Evolutionary conservation across 2,797 vertebrate genomes (phyloP), one percentile per base, ranked within the genome.

Genomic region (Apodemus agrarius): DNA sequence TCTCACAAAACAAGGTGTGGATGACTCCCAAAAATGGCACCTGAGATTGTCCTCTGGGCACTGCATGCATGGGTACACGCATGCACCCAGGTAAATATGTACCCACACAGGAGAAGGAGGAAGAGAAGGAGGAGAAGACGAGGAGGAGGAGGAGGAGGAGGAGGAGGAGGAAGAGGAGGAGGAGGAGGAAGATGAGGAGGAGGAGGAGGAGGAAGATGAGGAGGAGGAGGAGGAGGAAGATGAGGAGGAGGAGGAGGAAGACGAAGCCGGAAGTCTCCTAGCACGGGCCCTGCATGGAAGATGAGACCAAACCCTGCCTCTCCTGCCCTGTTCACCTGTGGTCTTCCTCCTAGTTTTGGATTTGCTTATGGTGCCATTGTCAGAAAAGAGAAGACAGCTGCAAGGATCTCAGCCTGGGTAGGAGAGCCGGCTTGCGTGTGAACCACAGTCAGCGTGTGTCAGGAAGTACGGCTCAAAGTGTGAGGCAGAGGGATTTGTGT

Each of bases 181-280:
- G n/a, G n/a, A n/a, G n/a, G n/a, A n/a, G n/a, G n/a, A n/a, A n/a
- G n/a, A n/a, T n/a, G n/a, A n/a, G n/a, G n/a, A n/a, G n/a, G n/a
- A n/a, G n/a, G n/a, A n/a, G n/a, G n/a, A n/a, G n/a, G n/a, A n/a
- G n/a, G n/a, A n/a, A n/a, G n/a, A n/a, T n/a, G 65, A 54, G 22
- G 21, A 54, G 1, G 13, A 17, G 9, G 13, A 67, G 5, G 31
- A 67, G 13, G 6, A 69, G 2, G 34, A 34, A 1, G 14, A 3
- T 2, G 14, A 17, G 1, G 65, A 0, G 5, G 6, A 3, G 29
- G 46, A 3, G 65, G 22, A 24, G 61, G 16, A 26, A 21, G 16
- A n/a, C 40, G 90, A 82, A 94, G 40, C 40, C 22, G 2, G 91
- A 92, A 69, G 65, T 67, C 59, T 91, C 80, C 74, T 74, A n/a